Evolutionary conservation across 2,797 vertebrate genomes (phyloP).

Genomic region (Melanotaenia maccullochi): DNA sequence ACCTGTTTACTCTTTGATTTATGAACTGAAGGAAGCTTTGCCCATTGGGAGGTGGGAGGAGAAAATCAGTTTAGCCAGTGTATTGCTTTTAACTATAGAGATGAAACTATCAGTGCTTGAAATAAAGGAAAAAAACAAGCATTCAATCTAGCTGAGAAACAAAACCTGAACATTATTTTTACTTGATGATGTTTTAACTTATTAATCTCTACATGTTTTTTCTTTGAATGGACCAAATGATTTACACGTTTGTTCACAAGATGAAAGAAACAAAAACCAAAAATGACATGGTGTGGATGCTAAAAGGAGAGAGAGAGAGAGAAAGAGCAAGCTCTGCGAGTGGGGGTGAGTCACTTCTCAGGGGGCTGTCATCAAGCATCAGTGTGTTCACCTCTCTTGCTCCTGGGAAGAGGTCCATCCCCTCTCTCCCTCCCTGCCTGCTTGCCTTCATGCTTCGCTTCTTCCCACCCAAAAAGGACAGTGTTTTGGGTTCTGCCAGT

Average conservation of each 20-base stretch:
- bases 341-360: conserved; percentile 56
- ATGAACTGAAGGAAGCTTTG: neutral
- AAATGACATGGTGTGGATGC: conserved; percentile 29
- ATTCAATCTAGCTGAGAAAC: neutral
- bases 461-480: conserved; percentile 41
- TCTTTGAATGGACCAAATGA: conserved; percentile 27
- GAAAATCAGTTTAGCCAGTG: neutral
- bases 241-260: conserved; percentile 23
- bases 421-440: conserved; percentile 14
- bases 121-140: neutral
- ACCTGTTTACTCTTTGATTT: neutral
- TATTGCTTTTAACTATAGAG: neutral
- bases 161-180: neutral
- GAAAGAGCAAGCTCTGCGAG: conserved; percentile 17
- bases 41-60: neutral
- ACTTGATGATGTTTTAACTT: neutral
- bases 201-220: neutral
- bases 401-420: conserved; percentile 39
- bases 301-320: conserved; percentile 6
- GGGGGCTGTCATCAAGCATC: conserved; percentile 70
- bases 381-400: conserved; percentile 60
- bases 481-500: conserved; percentile 50
- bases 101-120: neutral
- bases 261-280: conserved; percentile 12
- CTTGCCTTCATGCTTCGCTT: conserved; percentile 62